Evolutionary conservation across 2,113 vertebrate species (phyloP), one percentile per base, ranked within the genome.

Genomic region (Oryzias melastigma): DNA sequence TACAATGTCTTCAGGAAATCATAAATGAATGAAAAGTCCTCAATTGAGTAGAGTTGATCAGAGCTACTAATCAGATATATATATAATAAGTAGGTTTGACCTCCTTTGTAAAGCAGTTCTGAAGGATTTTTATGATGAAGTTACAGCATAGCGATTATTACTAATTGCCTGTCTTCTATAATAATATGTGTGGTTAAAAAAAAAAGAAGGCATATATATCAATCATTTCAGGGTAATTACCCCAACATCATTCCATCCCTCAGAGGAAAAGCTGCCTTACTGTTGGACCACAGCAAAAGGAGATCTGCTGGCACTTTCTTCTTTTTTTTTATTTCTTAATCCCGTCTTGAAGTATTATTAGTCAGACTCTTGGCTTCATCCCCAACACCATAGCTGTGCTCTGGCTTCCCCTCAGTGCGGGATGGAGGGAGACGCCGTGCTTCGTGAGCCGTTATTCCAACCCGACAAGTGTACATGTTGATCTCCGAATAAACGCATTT

Each of bases 211-310:
- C 65, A 69, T 41, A 58, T 66, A 57, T 71, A 71, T 83, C 66
- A 57, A 56, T 65, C 73, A 78, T 74, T 73, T 79, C 68, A 49
- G 79, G 75, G 80, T 75, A 78, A 86, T 86, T 82, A 82, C 77
- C 73, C 81, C 56, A 57, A 75, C 63, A 84, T 78, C 61, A 58
- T 62, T 69, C 76, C 47, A 5, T 76, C 70, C 61, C 62, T 16
- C 45, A 71, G 64, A 58, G 42, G 67, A 53, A 73, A 78, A 71
- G 56, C 69, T 57, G 59, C 59, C 77, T 73, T 75, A 45, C 68
- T 62, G 64, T 49, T 52, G 51, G 46, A 52, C 51, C 75, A 71
- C 68, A 64, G 74, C 77, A 79, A 74, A 63, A 64, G 67, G 62
- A 71, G 59, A 64, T 65, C 52, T 62, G 40, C 65, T 55, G 61